A percentile compares a stretch with the other conserved stretches of the same genome.
Conservation (phyloP, 2,113 vertebrate species). For the Pantherophis guttatus region DNA sequence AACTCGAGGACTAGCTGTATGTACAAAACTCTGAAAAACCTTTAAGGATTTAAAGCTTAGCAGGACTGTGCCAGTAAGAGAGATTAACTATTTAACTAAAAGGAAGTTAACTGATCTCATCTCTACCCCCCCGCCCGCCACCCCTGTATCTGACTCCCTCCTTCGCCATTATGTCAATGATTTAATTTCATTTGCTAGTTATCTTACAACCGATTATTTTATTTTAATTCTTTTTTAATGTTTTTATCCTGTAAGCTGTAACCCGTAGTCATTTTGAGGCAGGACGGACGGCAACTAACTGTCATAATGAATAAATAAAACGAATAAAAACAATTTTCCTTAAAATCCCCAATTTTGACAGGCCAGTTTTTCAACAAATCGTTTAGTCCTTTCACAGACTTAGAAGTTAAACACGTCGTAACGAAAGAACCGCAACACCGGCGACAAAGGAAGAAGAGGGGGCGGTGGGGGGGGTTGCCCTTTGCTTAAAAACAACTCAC, state of each 20-base stretch:
- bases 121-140: too few relatives aligned
- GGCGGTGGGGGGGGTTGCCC: not conserved
- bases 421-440: not conserved
- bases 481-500: conserved; percentile 4
- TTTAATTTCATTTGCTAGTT: not conserved
- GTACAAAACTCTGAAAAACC: not conserved
- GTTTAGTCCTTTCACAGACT: fast-evolving
- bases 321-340: not conserved
- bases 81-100: not conserved
- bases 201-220: not conserved
- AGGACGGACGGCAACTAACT: not conserved
- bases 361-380: not conserved
- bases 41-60: not conserved
- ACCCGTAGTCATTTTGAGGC: not conserved
- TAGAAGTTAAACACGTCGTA: too few relatives aligned
- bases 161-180: not conserved
- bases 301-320: not conserved
- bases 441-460: not conserved
- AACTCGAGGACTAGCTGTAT: too few relatives aligned
- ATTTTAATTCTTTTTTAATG: not conserved
- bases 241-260: not conserved
- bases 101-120: too few relatives aligned
- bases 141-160: too few relatives aligned
- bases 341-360: not conserved
- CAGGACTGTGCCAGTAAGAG: not conserved